Base-by-base conservation (phyloP, 1,140 invertebrate genomes). In the Drepana arcuata region DNA sequence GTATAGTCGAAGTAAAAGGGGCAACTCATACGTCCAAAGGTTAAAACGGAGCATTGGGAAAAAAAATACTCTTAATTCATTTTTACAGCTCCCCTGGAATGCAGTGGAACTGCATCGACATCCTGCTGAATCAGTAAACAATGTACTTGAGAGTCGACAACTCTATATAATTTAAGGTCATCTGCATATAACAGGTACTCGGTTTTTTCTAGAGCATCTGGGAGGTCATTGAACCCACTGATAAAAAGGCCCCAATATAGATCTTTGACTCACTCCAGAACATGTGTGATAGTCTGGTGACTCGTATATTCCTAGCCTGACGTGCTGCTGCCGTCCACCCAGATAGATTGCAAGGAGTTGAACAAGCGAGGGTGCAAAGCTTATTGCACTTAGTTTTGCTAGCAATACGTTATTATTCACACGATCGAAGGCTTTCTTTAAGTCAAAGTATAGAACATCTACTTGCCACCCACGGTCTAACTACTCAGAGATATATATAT, bases 251-350 rank as follows among this genome's bases (percentile, higher is more conserved):
- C 43, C 43, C 1, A 46, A 14, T 5, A 46, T 36, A 1, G 34
- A 47, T 14, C 36, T 36, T 18, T 45, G 43, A 27, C 31, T 46
- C 3, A 46, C 36, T 2, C 43, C 43, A 6, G 45, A 41, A 14
- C 24, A 39, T 4, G 38, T 48, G 11, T 31, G 39, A 23, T 41
- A 48, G 5, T 29, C 25, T 12, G 32, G 11, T 0, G 40, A 43
- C 7, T 39, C 36, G 14, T 44, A 49, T 9, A 35, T 10, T 7
- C 47, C 47, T 7, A 40, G 10, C 2, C 27, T 21, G 1, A 49
- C 47, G 41, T 12, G 44, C 16, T 49, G 41, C n/a, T 37, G 32
- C 1, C 41, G 13, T 16, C 41, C 30, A 1, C 21, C 12, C 0
- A 49, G 14, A 12, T 49, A 49, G n/a, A 37, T 16, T n/a, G 28